These are phyloP conservation scores for Prunella himalayana DNA, from an alignment of 2,113 vertebrate genomes.

Conservation along the genomic window DNA sequence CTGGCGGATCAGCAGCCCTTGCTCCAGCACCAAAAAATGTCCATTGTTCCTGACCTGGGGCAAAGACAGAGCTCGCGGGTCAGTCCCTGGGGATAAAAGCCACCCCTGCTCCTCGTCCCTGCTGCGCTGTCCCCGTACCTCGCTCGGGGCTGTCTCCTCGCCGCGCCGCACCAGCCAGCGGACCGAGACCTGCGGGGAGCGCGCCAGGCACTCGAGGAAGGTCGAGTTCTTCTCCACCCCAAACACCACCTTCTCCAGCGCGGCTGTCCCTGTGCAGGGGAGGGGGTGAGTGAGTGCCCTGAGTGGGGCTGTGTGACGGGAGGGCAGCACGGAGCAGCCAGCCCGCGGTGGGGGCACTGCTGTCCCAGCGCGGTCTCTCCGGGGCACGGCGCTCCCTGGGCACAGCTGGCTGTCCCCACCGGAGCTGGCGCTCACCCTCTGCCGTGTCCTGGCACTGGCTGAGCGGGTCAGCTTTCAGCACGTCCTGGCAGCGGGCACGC, in stretches of 20 bases:
- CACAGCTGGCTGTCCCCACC: not conserved
- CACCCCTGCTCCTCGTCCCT: accelerated
- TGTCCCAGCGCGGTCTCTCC: not conserved
- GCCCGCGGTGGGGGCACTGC: accelerated
- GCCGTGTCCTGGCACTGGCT: slow-evolving; percentile 78
- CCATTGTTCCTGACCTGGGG: slow-evolving; percentile 53
- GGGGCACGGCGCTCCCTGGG: accelerated
- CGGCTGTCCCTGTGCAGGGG: not conserved
- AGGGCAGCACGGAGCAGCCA: not conserved
- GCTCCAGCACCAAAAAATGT: slow-evolving; percentile 62
- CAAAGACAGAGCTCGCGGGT: not conserved
- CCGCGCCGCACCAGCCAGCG: slow-evolving; percentile 68
- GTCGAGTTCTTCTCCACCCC: slow-evolving; percentile 83
- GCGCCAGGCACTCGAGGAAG: slow-evolving; percentile 79
- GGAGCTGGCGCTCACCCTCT: slow-evolving; percentile 65
- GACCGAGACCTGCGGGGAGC: slow-evolving; percentile 67
- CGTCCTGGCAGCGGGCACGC: slow-evolving; percentile 78
- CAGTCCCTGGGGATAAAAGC: accelerated
- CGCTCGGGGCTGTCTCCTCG: not conserved
- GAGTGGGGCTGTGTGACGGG: not conserved
- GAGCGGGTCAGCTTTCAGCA: slow-evolving; percentile 74
- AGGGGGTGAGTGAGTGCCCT: not conserved
- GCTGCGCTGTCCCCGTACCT: slow-evolving; percentile 14
- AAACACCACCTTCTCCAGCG: slow-evolving; percentile 68
- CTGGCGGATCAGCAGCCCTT: slow-evolving; percentile 79